Conservation (phyloP, 2,113 vertebrate species). For the Lasiurus cinereus region DNA sequence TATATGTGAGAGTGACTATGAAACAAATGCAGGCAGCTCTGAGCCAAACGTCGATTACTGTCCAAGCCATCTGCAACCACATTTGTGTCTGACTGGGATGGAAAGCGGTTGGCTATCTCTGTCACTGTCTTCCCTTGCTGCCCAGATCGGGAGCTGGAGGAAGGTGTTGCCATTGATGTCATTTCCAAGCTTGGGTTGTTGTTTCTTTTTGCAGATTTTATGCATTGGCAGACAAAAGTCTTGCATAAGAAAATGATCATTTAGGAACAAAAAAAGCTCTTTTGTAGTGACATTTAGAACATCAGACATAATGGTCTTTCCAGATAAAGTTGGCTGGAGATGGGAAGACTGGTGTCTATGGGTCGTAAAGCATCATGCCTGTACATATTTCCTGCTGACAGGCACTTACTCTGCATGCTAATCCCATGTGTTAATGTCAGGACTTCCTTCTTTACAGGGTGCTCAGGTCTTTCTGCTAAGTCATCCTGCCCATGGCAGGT, state of each 20-base stretch:
- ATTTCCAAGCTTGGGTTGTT: conserved; percentile 13
- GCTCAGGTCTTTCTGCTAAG: neutral
- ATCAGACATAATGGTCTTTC: conserved; percentile 55
- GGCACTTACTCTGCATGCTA: neutral
- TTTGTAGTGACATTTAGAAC: conserved; percentile 53
- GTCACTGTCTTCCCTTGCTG: neutral
- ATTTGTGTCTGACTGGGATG: conserved; percentile 23
- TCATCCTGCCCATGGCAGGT: neutral
- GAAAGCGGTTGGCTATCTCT: neutral
- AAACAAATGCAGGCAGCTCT: neutral
- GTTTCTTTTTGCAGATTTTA: conserved; percentile 64
- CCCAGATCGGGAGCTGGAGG: neutral
- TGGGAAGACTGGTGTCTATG: neutral
- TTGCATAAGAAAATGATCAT: conserved; percentile 57
- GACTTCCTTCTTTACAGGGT: neutral
- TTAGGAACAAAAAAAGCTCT: conserved; percentile 45
- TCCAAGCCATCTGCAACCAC: conserved; percentile 61
- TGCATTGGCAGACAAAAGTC: neutral
- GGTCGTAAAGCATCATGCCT: conserved; percentile 49
- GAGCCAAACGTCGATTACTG: neutral
- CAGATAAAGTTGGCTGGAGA: neutral
- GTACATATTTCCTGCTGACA: conserved; percentile 13
- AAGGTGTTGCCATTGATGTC: conserved; percentile 50
- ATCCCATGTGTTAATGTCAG: neutral
- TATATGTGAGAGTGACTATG: neutral